Conservation (phyloP, 2,797 vertebrate genomes). For the Acanthornis magna region DNA sequence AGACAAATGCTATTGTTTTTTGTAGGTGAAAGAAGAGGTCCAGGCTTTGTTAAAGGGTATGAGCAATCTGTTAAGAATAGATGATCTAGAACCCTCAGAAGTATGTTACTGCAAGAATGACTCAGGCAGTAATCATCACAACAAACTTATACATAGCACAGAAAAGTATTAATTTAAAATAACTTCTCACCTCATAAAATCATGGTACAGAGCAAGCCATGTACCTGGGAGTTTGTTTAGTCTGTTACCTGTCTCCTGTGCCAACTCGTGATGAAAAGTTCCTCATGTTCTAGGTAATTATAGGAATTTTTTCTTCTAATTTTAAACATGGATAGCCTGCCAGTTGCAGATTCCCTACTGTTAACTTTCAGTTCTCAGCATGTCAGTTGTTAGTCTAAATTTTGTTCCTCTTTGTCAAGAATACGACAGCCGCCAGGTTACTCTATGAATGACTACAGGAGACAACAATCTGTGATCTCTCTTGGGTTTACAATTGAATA, state of each 20-base stretch:
- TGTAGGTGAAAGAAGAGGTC: not conserved
- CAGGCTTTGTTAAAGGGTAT: not conserved
- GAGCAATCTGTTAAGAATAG: not conserved
- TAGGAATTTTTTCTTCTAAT: not conserved
- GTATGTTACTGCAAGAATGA: not conserved
- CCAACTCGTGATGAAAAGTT: not conserved
- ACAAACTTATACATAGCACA: not conserved
- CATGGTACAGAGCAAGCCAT: not conserved
- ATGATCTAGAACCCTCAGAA: not conserved
- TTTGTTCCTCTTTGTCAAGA: not conserved
- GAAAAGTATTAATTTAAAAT: not conserved
- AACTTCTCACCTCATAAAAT: not conserved
- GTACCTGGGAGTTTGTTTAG: not conserved
- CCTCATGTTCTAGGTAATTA: not conserved
- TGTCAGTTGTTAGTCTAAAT: not conserved
- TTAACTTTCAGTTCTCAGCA: not conserved
- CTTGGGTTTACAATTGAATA: not conserved
- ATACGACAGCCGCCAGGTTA: not conserved
- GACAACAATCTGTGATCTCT: not conserved
- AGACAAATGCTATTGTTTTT: not conserved
- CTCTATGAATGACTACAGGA: not conserved
- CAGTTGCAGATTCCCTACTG: not conserved
- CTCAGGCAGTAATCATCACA: constrained; percentile 2
- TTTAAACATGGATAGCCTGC: not conserved
- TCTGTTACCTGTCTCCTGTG: not conserved